Evolutionary conservation across 1,140 invertebrate genomes (phyloP).

Genomic region (Leptinotarsa defecta): DNA sequence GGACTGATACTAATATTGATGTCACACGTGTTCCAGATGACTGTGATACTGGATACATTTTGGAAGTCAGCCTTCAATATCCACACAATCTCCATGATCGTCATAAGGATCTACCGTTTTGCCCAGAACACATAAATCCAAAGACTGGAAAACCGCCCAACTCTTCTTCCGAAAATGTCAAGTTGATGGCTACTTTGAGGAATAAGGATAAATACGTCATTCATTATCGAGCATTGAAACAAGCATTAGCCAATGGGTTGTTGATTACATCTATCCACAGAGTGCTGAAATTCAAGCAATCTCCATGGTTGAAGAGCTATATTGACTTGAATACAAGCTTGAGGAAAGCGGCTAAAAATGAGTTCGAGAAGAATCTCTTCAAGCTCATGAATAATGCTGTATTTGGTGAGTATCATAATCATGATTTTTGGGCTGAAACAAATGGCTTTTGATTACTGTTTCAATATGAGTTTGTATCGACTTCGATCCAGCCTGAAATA

Average conservation of each 20-base stretch:
- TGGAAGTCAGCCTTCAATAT: conserved; percentile 58
- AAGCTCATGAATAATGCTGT: conserved; percentile 13
- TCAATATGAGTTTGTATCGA: conserved; percentile 51
- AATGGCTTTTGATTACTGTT: conserved; percentile 32
- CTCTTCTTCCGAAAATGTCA: conserved; percentile 40
- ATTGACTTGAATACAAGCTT: conserved; percentile 8
- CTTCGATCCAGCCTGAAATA: conserved; percentile 58
- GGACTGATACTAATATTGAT: conserved; percentile 49
- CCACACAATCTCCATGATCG: conserved; percentile 57
- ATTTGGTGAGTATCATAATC: neutral
- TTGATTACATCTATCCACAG: conserved; percentile 59
- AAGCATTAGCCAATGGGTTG: conserved; percentile 57
- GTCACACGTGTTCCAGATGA: conserved; percentile 44
- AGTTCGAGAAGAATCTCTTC: conserved; percentile 51
- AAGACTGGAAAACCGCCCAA: conserved; percentile 1
- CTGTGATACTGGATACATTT: conserved; percentile 59
- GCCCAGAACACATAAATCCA: conserved; percentile 29
- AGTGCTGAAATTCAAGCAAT: conserved; percentile 61
- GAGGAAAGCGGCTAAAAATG: neutral
- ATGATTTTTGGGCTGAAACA: conserved; percentile 52
- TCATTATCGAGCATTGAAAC: conserved; percentile 60
- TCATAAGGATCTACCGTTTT: conserved; percentile 59
- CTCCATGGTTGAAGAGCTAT: conserved; percentile 18
- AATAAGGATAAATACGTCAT: conserved; percentile 42
- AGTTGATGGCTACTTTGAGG: conserved; percentile 30